Evolutionary conservation across 2,797 vertebrate species (phyloP), one percentile per base, ranked within the genome.

Genomic region (Eutrigla gurnardus): DNA sequence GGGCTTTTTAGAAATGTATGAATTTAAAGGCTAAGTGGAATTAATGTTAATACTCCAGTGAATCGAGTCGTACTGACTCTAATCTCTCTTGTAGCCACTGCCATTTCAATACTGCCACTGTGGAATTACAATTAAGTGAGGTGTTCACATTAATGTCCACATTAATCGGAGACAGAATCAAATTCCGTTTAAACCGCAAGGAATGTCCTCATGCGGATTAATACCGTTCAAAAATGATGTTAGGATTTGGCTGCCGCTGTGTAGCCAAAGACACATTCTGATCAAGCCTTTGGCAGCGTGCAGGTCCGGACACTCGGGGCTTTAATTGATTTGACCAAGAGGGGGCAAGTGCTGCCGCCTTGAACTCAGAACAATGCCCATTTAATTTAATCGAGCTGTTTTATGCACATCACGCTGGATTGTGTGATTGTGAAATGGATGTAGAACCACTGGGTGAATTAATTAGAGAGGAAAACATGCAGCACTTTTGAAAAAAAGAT

Each of bases 1-100:
- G 40, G 54, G 45, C 25, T 25, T 70, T 79, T 73, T 60, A 15
- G 46, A 64, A 39, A 73, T 39, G 13, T 32, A 58, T 63, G 65
- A 76, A 77, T 86, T 66, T 82, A 18, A 81, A 73, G 58, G 78
- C 78, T 75, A 82, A 87, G 80, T 70, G 75, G 83, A 82, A 86
- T 86, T 81, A 85, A 84, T 80, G 69, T 74, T 80, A 84, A 82
- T 77, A 57, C 71, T 65, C 77, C 75, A 36, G 45, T 37, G 65
- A 75, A 43, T 80, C 40, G 18, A 57, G 57, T 50, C 54, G 78
- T 69, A 82, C 65, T 11, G 42, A 60, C 40, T 71, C 53, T 74
- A 77, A 80, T 86, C 83, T 85, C 61, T 35, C 60, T 66, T 78
- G 65, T 45, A 43, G 60, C 43, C 61, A 10, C 45, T 65, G 69